Evolutionary conservation across 1,140 invertebrate genomes (phyloP).

Genomic region (Zaprionus taronus): DNA sequence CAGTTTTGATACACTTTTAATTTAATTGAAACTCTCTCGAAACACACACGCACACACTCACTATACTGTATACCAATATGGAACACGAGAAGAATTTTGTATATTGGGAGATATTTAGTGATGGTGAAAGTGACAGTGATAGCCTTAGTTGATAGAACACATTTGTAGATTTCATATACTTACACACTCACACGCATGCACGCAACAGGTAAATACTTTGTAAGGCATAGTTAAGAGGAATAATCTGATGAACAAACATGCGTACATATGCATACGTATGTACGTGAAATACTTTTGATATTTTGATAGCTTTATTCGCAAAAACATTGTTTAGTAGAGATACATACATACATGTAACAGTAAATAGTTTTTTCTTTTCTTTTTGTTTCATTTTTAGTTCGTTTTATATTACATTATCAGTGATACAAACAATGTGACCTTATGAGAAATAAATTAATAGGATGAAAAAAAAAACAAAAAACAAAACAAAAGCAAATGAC

Average conservation of each 20-base stretch:
- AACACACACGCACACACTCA: conserved; percentile 27
- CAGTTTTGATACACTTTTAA: conserved; percentile 7
- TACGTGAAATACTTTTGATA: conserved; percentile 57
- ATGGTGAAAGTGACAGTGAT: conserved; percentile 36
- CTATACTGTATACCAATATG: conserved; percentile 9
- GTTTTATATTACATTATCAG: conserved; percentile 68
- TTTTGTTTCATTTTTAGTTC: conserved; percentile 54
- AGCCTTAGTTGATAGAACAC: conserved; percentile 39
- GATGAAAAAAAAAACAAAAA: conserved; percentile 37
- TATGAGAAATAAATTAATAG: conserved; percentile 61
- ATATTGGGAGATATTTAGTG: conserved; percentile 12
- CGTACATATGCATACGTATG: conserved; percentile 12
- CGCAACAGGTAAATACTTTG: conserved; percentile 54
- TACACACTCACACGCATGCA: conserved; percentile 44
- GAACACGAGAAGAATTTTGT: not conserved
- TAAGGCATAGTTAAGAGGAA: conserved; percentile 53
- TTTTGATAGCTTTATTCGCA: conserved; percentile 71
- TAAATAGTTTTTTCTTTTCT: conserved; percentile 36
- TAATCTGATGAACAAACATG: conserved; percentile 30
- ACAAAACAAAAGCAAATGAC: conserved; percentile 33
- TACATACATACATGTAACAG: conserved; percentile 33
- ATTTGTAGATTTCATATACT: conserved; percentile 27
- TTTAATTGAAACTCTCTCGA: conserved; percentile 4
- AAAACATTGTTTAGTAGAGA: conserved; percentile 32
- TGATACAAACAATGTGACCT: conserved; percentile 81